Base-by-base conservation (phyloP, 2,888 invertebrate genomes). In the Chloroclystis v-ata region DNA sequence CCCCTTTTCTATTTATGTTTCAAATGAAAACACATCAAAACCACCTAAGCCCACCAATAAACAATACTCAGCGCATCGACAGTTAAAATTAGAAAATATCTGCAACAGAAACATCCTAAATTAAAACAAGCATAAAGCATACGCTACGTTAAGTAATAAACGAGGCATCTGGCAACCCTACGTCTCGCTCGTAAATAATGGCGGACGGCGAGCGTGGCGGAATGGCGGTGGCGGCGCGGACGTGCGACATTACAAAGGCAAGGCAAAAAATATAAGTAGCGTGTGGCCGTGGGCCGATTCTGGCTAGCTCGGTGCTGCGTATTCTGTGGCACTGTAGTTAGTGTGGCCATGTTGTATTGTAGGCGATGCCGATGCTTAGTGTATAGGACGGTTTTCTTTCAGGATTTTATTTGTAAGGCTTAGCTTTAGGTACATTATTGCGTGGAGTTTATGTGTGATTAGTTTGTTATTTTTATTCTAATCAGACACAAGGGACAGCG, bases 231-330 rank as follows among this genome's bases (percentile, higher is more conserved):
- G 32, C 44, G 59, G 59, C 60, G 61, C 54, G 61, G 56, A 75
- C 66, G 65, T 69, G 78, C 75, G 74, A 75, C 78, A 75, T 76
- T 69, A 78, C 79, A 79, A 77, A 81, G 78, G 78, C 76, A 76
- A 69, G 75, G 72, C 74, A 75, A 75, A 80, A 78, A 77, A 73
- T 75, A 72, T 72, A 72, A 70, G 72, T 69, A 69, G 72, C 65
- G 54, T 61, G 57, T 35, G 40, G 35, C 38, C 42, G 41, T 49
- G 45, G 49, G 45, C 40, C 49, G 47, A 13, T 40, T 47, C 47
- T 47, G 41, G 39, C 28, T 38, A 38, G 29, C 42, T 13, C 10
- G 10, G 1, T 9, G 7, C 11, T 32, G 32, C 32, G 32, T 30
- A 13, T 4, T 7, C 30, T 30, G 30, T 30, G 30, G 30, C 13